Conservation (phyloP, 2,888 invertebrate species). For the Panopea generosa region DNA sequence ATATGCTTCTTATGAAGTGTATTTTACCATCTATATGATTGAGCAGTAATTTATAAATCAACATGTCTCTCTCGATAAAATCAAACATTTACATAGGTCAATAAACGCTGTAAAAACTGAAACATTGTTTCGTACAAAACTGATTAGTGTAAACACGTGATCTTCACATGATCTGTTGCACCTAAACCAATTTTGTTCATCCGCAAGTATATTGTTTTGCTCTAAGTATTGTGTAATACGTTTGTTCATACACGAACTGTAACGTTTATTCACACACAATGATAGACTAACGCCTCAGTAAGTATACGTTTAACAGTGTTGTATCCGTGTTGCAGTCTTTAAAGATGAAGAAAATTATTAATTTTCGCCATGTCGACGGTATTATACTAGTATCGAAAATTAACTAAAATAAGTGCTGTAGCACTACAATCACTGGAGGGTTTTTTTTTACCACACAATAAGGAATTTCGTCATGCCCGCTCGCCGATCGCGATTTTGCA, state of each 20-base stretch:
- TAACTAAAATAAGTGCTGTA: constrained; percentile 27
- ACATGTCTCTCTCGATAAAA: constrained; percentile 15
- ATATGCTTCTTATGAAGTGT: constrained; percentile 7
- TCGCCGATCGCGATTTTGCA: background rate
- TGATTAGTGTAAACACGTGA: constrained; percentile 89
- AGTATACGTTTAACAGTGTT: constrained; percentile 25
- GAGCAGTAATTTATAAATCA: constrained; percentile 1
- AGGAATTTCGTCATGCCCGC: constrained; percentile 3
- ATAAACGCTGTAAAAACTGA: constrained; percentile 24
- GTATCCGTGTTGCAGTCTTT: constrained; percentile 10
- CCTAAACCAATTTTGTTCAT: constrained; percentile 33
- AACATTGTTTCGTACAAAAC: constrained; percentile 20
- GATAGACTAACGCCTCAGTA: constrained; percentile 44
- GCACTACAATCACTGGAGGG: constrained; percentile 10
- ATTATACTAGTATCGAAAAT: constrained; percentile 22
- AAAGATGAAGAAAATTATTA: constrained; percentile 27
- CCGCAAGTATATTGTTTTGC: constrained; percentile 21
- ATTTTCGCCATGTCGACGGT: constrained; percentile 18
- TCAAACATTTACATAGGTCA: constrained; percentile 24
- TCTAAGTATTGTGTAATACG: constrained; percentile 33
- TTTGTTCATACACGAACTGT: constrained; percentile 34
- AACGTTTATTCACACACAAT: constrained; percentile 36
- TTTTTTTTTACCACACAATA: too few species aligned
- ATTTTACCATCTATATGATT: constrained; percentile 2
- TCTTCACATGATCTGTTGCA: constrained; percentile 33